Conservation (phyloP, 2,888 invertebrate species). For the Mimachlamys varia region DNA sequence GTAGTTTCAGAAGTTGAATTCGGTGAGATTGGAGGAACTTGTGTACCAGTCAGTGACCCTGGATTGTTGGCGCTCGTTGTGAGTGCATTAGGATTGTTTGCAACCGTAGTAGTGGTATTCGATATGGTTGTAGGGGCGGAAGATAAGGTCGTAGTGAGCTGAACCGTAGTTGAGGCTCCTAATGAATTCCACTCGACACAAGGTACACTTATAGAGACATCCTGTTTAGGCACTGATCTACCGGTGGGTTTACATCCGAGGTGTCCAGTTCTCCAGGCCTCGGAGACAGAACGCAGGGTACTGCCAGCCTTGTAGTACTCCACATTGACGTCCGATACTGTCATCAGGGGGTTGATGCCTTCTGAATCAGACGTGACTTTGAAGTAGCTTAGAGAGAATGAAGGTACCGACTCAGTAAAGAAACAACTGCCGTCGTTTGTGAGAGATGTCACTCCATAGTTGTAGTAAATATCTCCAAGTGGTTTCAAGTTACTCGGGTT, state of each 20-base stretch:
- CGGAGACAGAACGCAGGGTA: not conserved
- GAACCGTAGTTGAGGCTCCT: not conserved
- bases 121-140: not conserved
- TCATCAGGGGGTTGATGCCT: not conserved
- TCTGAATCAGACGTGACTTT: not conserved
- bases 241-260: not conserved
- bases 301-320: not conserved
- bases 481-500: not conserved
- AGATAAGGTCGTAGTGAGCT: not conserved
- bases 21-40: not conserved
- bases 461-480: not conserved
- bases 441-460: too few species aligned
- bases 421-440: too few species aligned
- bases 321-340: not conserved
- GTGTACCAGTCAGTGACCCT: not conserved
- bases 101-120: not conserved
- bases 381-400: not conserved
- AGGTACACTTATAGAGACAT: not conserved
- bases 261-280: not conserved
- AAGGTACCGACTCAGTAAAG: not conserved
- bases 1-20: not conserved
- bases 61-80: not conserved
- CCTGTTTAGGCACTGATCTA: not conserved
- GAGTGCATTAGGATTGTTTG: not conserved
- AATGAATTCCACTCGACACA: not conserved